Evolutionary conservation across 2,797 vertebrate species (phyloP), one percentile per base, ranked within the genome.

Genomic region (Eleutherodactylus coqui): DNA sequence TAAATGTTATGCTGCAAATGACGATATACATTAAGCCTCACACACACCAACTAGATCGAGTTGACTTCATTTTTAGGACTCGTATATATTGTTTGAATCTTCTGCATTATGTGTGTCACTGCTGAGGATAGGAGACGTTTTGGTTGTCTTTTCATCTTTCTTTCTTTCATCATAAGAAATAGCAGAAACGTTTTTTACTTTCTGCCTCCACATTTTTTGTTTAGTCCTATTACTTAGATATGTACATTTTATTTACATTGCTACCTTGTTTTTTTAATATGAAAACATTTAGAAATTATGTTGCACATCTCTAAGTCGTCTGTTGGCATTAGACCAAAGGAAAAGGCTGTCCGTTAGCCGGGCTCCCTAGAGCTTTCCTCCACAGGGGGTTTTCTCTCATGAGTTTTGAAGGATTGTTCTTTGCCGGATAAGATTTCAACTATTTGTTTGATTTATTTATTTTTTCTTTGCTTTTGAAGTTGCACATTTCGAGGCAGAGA

Each of bases 401-500:
- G 38, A 41, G 36, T 70, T 1, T 36, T 16, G 2, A 70, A 43
- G 34, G 19, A n/a, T 70, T 36, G 5, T 38, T 38, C 64, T 36
- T 38, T 69, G 17, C 21, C 21, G 34, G 16, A 36, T 19, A 10
- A 24, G 36, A 41, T 70, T 38, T 70, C 19, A 41, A 21, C 8
- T 5, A 1, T 41, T 70, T 43, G 10, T 24, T 70, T n/a, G 67
- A 41, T 70, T 70, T 64, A n/a, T n/a, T n/a, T n/a, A n/a, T n/a
- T 70, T 69, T 41, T 24, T 70, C 67, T 43, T 38, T n/a, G 19
- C 36, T 24, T 41, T 70, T 70, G 67, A 70, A 70, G 67, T 70
- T 41, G n/a, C 36, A 70, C 36, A 43, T 70, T 41, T 67, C 43
- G 19, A 36, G 16, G 8, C 3, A 4, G 1, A 38, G 19, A 24